Evolutionary conservation across 2,797 vertebrate genomes (phyloP).

Genomic region (Sus cebifrons): DNA sequence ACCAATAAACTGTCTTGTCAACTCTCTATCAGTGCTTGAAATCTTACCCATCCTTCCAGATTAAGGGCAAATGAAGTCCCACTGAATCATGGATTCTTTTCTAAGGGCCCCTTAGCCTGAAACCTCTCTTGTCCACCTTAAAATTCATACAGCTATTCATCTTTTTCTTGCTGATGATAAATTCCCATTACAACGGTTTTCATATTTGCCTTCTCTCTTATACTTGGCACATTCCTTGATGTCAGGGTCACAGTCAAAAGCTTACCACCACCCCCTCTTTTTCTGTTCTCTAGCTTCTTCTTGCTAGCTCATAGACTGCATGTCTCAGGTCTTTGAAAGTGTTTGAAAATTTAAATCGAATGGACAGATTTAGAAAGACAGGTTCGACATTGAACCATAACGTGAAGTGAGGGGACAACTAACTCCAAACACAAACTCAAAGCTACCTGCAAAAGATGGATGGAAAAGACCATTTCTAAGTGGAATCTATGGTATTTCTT

Average conservation of each 20-base stretch:
- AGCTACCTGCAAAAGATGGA: not conserved
- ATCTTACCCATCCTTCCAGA: not conserved
- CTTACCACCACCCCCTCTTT: not conserved
- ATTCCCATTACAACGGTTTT: slow-evolving; percentile 10
- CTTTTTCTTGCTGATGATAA: slow-evolving; percentile 36
- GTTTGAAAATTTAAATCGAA: slow-evolving; percentile 2
- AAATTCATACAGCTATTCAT: not conserved
- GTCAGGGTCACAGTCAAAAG: not conserved
- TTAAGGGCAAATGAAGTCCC: not conserved
- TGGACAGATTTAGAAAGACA: slow-evolving; percentile 41
- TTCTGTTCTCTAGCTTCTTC: not conserved
- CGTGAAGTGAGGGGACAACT: not conserved
- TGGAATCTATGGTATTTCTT: not conserved
- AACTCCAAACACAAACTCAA: not conserved
- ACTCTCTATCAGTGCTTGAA: not conserved
- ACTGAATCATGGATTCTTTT: not conserved
- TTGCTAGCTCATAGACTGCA: not conserved
- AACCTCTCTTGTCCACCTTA: not conserved
- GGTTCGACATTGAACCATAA: not conserved
- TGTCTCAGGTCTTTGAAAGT: slow-evolving; percentile 1
- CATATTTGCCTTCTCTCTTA: not conserved
- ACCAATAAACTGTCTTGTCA: not conserved
- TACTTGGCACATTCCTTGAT: not conserved
- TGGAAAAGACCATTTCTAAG: not conserved
- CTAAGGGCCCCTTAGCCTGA: not conserved